Evolutionary conservation across 2,888 invertebrate genomes (phyloP).

Genomic region (Trachelus tabidus): DNA sequence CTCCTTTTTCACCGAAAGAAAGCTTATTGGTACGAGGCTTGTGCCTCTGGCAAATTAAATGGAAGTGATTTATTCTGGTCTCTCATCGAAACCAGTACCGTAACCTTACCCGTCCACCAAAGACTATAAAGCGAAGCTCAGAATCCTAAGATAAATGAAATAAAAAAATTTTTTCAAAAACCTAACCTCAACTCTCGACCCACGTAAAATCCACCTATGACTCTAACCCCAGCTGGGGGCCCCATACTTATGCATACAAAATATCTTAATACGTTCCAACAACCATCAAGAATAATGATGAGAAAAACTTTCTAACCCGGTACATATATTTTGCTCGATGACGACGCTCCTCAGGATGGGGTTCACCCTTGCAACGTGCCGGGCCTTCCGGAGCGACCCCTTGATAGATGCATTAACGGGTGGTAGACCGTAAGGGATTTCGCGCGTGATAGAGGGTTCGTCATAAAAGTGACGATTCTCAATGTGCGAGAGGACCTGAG

Average conservation of each 20-base stretch:
- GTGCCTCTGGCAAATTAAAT: conserved; percentile 31
- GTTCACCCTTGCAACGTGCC: background rate
- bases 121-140: background rate
- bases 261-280: background rate
- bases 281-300: background rate
- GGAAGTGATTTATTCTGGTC: conserved; percentile 29
- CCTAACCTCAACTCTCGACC: conserved; percentile 25
- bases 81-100: conserved; percentile 11
- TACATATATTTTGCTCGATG: background rate
- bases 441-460: conserved; percentile 7
- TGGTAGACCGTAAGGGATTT: conserved; percentile 7
- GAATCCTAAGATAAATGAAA: background rate
- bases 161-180: conserved; percentile 19
- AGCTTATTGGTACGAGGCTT: conserved; percentile 28
- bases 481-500: background rate
- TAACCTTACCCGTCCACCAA: background rate
- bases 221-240: background rate
- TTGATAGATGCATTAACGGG: conserved; percentile 8
- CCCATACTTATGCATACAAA: conserved; percentile 8
- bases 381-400: background rate
- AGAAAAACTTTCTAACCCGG: background rate
- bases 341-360: background rate
- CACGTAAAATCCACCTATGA: conserved; percentile 16
- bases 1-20: conserved; percentile 18
- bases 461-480: conserved; percentile 10